phyloP scores from a whole-genome alignment of 2,888 invertebrate species.

The Lasioglossum pauxillum region DNA sequence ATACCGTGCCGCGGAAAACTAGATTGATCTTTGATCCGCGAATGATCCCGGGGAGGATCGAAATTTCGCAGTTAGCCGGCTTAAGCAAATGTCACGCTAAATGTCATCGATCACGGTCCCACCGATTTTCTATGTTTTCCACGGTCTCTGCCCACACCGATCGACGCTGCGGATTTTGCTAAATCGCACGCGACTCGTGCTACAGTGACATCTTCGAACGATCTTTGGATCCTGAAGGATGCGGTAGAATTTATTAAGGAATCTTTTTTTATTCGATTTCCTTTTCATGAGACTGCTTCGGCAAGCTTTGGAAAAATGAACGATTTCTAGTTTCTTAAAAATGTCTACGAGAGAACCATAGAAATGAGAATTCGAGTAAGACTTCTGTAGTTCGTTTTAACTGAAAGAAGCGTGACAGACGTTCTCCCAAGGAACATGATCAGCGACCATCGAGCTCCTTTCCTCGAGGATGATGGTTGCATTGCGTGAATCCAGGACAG shows the following conservation, averaged over 20 bases:
- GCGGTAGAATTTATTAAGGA: neutral
- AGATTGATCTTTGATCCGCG: constrained; percentile 61
- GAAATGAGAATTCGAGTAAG: neutral
- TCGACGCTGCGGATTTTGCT: neutral
- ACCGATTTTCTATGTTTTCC: constrained; percentile 61
- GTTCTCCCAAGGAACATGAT: neutral
- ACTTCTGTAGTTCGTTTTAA: neutral
- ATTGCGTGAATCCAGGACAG: neutral
- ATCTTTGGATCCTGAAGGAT: neutral
- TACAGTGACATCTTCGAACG: neutral
- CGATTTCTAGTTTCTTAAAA: neutral
- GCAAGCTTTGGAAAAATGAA: neutral
- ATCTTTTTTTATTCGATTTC: neutral
- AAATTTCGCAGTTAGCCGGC: constrained; percentile 63
- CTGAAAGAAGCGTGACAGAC: neutral
- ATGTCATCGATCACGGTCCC: constrained; percentile 67
- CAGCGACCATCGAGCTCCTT: neutral
- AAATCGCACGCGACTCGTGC: neutral
- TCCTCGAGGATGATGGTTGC: neutral
- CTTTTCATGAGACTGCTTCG: no score
- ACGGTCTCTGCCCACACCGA: neutral
- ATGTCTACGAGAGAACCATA: neutral
- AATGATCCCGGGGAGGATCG: constrained; percentile 47
- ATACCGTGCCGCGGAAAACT: constrained; percentile 46
- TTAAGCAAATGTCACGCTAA: constrained; percentile 67